Conservation (phyloP, 2,113 vertebrate species). For the Oostethus manadensis region DNA sequence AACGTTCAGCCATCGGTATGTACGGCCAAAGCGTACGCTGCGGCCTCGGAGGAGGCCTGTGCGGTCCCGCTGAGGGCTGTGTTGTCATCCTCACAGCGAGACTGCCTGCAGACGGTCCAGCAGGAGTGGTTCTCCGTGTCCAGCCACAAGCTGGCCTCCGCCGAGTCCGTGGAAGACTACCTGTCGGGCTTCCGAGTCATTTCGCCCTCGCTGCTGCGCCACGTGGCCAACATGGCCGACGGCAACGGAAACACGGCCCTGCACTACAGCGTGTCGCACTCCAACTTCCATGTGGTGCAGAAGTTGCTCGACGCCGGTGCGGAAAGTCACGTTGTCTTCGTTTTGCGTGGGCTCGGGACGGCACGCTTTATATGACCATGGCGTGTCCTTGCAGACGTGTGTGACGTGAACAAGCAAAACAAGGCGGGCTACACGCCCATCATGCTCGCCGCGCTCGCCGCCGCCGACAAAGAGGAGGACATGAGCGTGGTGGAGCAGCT, state of each 20-base stretch:
- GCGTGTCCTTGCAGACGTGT: slow-evolving; percentile 78
- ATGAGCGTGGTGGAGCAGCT: slow-evolving; percentile 88
- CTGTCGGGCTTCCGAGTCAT: slow-evolving; percentile 76
- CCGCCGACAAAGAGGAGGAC: slow-evolving; percentile 83
- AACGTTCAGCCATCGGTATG: too few relatives aligned
- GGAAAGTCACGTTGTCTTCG: background rate
- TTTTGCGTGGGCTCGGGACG: background rate
- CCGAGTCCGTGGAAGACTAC: slow-evolving; percentile 82
- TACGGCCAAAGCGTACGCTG: too few relatives aligned
- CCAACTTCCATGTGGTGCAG: slow-evolving; percentile 91
- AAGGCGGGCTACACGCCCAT: slow-evolving; percentile 95
- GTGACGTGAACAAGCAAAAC: slow-evolving; percentile 91
- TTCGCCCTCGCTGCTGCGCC: slow-evolving; percentile 78
- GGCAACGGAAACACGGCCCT: slow-evolving; percentile 94
- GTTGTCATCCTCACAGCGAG: slow-evolving; percentile 71
- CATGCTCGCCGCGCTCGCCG: slow-evolving; percentile 93
- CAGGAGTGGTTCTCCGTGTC: slow-evolving; percentile 96
- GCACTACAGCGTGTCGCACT: slow-evolving; percentile 97
- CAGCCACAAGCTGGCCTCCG: slow-evolving; percentile 83
- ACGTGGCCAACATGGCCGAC: slow-evolving; percentile 90
- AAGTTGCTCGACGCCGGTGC: slow-evolving; percentile 86
- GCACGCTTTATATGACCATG: too few relatives aligned
- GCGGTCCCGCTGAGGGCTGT: too few relatives aligned
- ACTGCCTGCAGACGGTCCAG: slow-evolving; percentile 86
- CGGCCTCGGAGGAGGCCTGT: too few relatives aligned